Conservation (phyloP, 1,140 invertebrate species). For the Pararge aegeria region DNA sequence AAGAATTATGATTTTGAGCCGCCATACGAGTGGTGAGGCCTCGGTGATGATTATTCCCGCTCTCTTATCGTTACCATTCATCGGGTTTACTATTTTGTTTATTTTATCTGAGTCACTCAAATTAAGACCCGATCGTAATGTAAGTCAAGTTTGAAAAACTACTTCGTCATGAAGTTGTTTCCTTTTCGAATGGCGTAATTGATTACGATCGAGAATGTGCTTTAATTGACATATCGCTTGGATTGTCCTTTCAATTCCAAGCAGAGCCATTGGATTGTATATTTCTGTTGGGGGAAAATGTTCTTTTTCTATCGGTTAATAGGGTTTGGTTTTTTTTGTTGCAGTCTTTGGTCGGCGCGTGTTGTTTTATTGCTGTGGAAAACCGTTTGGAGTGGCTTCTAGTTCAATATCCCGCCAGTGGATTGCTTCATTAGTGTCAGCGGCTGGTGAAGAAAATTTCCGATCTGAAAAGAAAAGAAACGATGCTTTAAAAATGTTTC, state of each 20-base stretch:
- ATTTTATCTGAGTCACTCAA: slow-evolving; percentile 20
- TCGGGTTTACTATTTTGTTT: slow-evolving; percentile 47
- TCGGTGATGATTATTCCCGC: slow-evolving; percentile 61
- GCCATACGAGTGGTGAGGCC: slow-evolving; percentile 72
- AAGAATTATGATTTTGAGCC: slow-evolving; percentile 67
- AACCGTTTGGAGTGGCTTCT: slow-evolving; percentile 56
- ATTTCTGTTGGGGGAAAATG: slow-evolving; percentile 33
- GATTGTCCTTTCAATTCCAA: slow-evolving; percentile 56
- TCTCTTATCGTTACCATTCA: slow-evolving; percentile 65
- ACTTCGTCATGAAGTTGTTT: slow-evolving; percentile 61
- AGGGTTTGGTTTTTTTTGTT: slow-evolving; percentile 51
- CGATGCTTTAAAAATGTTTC: slow-evolving; percentile 15
- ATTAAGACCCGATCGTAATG: slow-evolving; percentile 19
- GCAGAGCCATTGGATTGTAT: slow-evolving; percentile 66
- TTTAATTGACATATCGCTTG: slow-evolving; percentile 72
- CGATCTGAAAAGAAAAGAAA: slow-evolving; percentile 69
- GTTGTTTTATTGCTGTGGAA: slow-evolving; percentile 65
- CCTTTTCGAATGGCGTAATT: slow-evolving; percentile 49
- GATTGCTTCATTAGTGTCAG: slow-evolving; percentile 74
- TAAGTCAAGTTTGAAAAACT: slow-evolving; percentile 64
- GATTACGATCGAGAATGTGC: slow-evolving; percentile 54
- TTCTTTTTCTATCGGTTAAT: slow-evolving; percentile 39
- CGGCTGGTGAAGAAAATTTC: slow-evolving; percentile 59
- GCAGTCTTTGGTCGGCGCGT: slow-evolving; percentile 36
- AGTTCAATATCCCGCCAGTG: slow-evolving; percentile 70